Conservation (phyloP, 2,888 invertebrate species). For the Aromia moschata region DNA sequence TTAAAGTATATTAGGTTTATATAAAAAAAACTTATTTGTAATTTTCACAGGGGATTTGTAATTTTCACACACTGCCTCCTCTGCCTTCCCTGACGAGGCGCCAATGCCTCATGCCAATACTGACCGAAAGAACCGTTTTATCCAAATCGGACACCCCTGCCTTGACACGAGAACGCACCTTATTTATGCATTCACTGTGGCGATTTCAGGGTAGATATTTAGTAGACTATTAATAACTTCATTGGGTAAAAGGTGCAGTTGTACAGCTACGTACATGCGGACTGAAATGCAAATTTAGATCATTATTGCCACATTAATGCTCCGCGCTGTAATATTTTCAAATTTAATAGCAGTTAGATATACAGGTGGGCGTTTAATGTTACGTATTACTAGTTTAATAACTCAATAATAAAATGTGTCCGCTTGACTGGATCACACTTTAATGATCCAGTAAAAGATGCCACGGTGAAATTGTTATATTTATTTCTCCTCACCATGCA, state of each 20-base stretch:
- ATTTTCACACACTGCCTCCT: too few species aligned
- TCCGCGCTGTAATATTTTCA: conserved; percentile 31
- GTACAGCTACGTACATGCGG: conserved; percentile 31
- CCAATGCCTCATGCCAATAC: background rate
- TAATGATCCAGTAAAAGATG: conserved; percentile 18
- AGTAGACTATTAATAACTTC: conserved; percentile 27
- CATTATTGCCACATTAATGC: conserved; percentile 31
- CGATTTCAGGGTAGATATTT: conserved; percentile 18
- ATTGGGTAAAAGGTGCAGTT: conserved; percentile 31
- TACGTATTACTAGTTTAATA: conserved; percentile 28
- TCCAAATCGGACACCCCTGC: background rate
- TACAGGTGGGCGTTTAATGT: conserved; percentile 29
- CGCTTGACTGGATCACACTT: conserved; percentile 7
- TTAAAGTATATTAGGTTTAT: too few species aligned
- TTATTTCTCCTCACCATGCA: conserved; percentile 1
- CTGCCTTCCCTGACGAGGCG: too few species aligned
- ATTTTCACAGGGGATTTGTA: background rate
- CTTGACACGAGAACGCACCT: background rate
- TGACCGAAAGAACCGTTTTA: background rate
- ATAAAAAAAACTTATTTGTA: too few species aligned
- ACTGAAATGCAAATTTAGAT: conserved; percentile 35
- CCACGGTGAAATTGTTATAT: conserved; percentile 8
- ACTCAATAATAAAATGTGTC: conserved; percentile 27
- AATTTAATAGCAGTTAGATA: conserved; percentile 29
- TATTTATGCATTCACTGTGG: conserved; percentile 16